Conservation (phyloP, 2,888 invertebrate genomes). For the Gymnocheta viridis region DNA sequence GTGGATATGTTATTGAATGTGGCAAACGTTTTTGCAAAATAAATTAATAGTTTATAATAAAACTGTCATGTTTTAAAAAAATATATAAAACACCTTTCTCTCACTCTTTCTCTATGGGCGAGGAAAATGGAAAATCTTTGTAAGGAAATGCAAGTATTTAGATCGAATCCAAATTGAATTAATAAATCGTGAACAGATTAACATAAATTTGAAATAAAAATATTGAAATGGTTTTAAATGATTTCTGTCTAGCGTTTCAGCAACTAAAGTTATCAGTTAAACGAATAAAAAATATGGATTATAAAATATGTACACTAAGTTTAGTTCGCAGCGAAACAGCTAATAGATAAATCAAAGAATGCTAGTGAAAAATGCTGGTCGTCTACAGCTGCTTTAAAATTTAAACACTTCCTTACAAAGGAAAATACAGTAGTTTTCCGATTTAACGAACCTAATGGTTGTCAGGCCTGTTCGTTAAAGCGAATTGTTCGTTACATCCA, state of each 20-base stretch:
- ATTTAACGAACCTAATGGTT: no score
- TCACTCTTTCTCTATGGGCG: neutral
- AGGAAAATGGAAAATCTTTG: slow-evolving; percentile 7
- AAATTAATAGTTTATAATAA: slow-evolving; percentile 60
- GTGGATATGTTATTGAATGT: slow-evolving; percentile 26
- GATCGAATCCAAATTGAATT: slow-evolving; percentile 15
- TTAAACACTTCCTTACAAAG: no score
- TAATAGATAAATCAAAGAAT: no score
- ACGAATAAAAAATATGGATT: neutral
- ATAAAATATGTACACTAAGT: no score
- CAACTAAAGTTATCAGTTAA: neutral
- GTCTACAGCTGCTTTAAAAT: no score
- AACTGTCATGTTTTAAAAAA: slow-evolving; percentile 55
- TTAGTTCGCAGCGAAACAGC: no score
- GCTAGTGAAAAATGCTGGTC: no score
- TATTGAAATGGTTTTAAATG: neutral
- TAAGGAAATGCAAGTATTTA: slow-evolving; percentile 11
- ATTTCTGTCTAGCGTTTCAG: neutral
- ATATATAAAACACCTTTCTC: slow-evolving; percentile 43
- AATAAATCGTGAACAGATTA: slow-evolving; percentile 1
- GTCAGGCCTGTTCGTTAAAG: no score
- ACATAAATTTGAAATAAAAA: slow-evolving; percentile 2
- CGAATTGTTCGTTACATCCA: no score
- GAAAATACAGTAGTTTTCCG: no score
- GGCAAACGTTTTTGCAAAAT: slow-evolving; percentile 44